Evolutionary conservation across 2,888 invertebrate genomes (phyloP).

Genomic region (Caprella mutica): DNA sequence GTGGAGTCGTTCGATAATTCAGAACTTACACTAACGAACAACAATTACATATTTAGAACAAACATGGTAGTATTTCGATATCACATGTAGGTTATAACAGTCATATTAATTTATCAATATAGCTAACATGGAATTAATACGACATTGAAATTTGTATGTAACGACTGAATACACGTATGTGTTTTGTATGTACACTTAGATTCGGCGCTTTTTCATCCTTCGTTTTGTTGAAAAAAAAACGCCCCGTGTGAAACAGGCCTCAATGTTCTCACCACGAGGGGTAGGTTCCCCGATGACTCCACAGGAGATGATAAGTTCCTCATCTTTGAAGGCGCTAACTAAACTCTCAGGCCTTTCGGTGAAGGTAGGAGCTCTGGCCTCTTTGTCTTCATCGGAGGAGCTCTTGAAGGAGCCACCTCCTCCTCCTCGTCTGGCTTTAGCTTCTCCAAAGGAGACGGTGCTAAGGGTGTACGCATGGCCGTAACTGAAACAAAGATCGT

Average conservation of each 20-base stretch:
- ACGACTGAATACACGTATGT: too few species aligned
- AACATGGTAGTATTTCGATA: too few species aligned
- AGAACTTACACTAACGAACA: too few species aligned
- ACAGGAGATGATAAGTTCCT: conserved; percentile 71
- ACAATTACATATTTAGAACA: too few species aligned
- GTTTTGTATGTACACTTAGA: too few species aligned
- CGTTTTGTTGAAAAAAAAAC: conserved; percentile 59
- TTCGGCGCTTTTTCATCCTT: conserved; percentile 69
- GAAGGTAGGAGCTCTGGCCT: conserved; percentile 46
- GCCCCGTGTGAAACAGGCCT: too few species aligned
- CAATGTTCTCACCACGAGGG: conserved; percentile 65
- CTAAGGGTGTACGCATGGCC: conserved; percentile 29
- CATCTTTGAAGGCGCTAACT: conserved; percentile 60
- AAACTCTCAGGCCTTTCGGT: conserved; percentile 65
- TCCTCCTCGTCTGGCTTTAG: conserved; percentile 12
- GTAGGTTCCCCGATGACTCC: conserved; percentile 70
- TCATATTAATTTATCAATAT: too few species aligned
- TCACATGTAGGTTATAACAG: too few species aligned
- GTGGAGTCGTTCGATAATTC: too few species aligned
- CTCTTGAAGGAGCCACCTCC: background rate
- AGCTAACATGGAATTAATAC: too few species aligned
- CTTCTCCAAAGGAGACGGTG: conserved; percentile 22
- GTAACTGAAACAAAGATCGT: too few species aligned
- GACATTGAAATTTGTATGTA: too few species aligned
- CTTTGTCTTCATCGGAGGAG: conserved; percentile 23